These are phyloP conservation scores for Charina bottae DNA, from an alignment of 2,113 vertebrate genomes.

Conservation along the genomic window DNA sequence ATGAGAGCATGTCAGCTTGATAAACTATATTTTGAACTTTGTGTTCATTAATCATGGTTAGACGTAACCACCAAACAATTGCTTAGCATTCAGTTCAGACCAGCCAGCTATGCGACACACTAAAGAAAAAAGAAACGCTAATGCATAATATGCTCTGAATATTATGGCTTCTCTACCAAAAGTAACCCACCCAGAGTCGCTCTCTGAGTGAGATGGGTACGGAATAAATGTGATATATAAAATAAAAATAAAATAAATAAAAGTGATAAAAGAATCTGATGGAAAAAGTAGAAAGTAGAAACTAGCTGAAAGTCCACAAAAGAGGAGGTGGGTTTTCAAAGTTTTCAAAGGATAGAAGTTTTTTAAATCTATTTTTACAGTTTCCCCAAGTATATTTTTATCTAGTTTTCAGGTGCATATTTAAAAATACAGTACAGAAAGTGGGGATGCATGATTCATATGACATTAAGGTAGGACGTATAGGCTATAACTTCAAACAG, in stretches of 20 bases:
- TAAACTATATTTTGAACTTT: not conserved
- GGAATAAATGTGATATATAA: no score
- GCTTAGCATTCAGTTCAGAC: not conserved
- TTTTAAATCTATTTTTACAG: not conserved
- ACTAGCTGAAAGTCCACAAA: not conserved
- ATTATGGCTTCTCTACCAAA: not conserved
- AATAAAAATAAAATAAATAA: no score
- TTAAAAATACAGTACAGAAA: constrained; percentile 17
- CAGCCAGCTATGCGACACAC: not conserved
- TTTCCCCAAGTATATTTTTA: not conserved
- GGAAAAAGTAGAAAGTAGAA: not conserved
- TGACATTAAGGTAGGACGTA: not conserved
- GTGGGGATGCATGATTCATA: not conserved
- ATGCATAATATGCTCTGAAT: not conserved
- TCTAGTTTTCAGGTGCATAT: not conserved
- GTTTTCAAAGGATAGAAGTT: not conserved
- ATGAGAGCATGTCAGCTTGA: not conserved
- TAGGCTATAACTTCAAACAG: not conserved
- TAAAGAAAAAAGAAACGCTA: not conserved
- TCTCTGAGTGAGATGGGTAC: no score
- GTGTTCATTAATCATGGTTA: not conserved
- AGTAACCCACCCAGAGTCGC: no score
- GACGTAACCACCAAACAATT: not conserved
- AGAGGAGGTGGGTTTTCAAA: not conserved
- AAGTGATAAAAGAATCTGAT: not conserved